Evolutionary conservation across 2,113 vertebrate species (phyloP), one percentile per base, ranked within the genome.

Genomic region (Eptatretus burgeri): DNA sequence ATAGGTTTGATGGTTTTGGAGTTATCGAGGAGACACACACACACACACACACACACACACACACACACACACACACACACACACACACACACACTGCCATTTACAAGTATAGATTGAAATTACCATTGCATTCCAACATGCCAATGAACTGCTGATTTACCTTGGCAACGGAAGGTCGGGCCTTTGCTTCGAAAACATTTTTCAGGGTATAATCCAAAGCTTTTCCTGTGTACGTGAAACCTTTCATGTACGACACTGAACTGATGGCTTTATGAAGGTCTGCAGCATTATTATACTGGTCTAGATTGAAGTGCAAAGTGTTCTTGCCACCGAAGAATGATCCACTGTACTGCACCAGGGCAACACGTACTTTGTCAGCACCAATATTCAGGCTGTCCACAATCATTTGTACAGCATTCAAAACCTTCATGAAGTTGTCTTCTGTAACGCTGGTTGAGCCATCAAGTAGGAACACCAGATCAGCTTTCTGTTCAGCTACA

Each of bases 391-490:
- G 75, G 49, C 73, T 74, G 5, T 17, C 67, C 63, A 79, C 56
- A 1, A 82, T 68, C 1, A 63, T 71, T 5, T 56, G 65, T 12
- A 84, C 73, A 56, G 84, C 81, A 14, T n/a, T 17, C 51, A 74
- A 76, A 17, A 80, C 63, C 63, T 75, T 74, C 66, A 73, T 51
- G 65, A 85, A 86, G 71, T 73, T 74, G 1, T 18, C 49, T 2
- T 20, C 14, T 12, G 73, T 72, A 1, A 81, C 77, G 70, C 74
- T 80, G 41, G 70, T 66, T 20, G 80, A 86, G 63, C 78, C 75
- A 52, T 82, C 81, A 52, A 83, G 70, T 64, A 83, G 70, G 68
- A 84, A 81, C 20, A 84, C 78, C 51, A 83, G 74, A 67, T 84
- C 80, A 13, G 79, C 78, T 11, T 16, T 60, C 53, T 60, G 53